Evolutionary conservation across 2,888 invertebrate genomes (phyloP).

Genomic region (Drosophila incognita): DNA sequence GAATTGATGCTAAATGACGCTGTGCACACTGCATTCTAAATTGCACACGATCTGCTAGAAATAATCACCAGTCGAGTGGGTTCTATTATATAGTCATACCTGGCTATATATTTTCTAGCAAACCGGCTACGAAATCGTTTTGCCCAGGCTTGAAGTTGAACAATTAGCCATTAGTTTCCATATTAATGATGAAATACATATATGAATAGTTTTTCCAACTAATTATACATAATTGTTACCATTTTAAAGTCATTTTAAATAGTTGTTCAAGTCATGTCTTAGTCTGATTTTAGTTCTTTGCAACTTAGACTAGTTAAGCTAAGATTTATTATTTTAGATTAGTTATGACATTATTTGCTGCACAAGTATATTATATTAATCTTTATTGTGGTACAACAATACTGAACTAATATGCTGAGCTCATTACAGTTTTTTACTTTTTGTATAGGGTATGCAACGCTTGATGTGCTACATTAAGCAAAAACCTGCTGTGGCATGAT

Average conservation of each 20-base stretch:
- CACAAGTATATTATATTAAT: not conserved
- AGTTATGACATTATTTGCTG: not conserved
- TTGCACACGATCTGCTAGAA: constrained; percentile 15
- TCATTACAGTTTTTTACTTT: not conserved
- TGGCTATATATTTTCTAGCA: not conserved
- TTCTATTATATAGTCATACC: constrained; percentile 5
- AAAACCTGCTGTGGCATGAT: constrained; percentile 11
- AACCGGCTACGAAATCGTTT: not conserved
- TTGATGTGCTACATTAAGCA: not conserved
- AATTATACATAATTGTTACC: not conserved
- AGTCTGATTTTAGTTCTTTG: not conserved
- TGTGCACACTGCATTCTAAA: constrained; percentile 33
- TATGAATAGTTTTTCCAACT: not conserved
- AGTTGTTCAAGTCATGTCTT: not conserved
- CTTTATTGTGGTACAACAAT: not conserved
- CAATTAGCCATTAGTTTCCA: not conserved
- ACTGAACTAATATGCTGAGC: not conserved
- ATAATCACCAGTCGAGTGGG: not conserved
- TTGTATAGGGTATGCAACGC: constrained; percentile 18
- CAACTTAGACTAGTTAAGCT: not conserved
- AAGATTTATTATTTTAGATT: not conserved
- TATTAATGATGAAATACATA: not conserved
- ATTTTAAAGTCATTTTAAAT: not conserved
- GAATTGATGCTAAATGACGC: constrained; percentile 34
- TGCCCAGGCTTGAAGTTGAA: not conserved